Evolutionary conservation across 2,888 invertebrate genomes (phyloP).

Genomic region (Apoda limacodes): DNA sequence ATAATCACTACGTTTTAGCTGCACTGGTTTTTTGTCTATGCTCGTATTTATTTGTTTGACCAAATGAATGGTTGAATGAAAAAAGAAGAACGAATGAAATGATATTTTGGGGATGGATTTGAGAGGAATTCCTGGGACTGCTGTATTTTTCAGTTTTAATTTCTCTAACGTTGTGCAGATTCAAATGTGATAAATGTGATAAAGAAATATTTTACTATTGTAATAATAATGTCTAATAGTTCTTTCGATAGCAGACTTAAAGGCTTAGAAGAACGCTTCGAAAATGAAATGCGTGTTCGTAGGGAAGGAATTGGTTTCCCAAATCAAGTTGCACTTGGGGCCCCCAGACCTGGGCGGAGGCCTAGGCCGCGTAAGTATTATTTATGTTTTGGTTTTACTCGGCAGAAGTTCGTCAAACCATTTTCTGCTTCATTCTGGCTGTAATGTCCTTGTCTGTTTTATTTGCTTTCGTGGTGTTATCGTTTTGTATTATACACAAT

Average conservation of each 20-base stretch:
- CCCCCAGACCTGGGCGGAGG: conserved; percentile 67
- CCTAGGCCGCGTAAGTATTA: conserved; percentile 74
- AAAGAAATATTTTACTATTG: conserved; percentile 20
- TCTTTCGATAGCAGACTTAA: conserved; percentile 84
- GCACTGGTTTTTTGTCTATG: too few relatives aligned
- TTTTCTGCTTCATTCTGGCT: not conserved
- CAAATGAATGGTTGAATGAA: conserved; percentile 11
- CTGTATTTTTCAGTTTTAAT: conserved; percentile 46
- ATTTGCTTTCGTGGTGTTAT: not conserved
- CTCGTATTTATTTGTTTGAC: conserved; percentile 4
- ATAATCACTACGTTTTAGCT: too few relatives aligned
- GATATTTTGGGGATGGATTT: conserved; percentile 18
- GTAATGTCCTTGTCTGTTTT: not conserved
- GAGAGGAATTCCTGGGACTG: conserved; percentile 56
- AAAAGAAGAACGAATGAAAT: conserved; percentile 16
- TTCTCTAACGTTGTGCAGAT: conserved; percentile 56
- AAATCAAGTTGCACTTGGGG: conserved; percentile 65
- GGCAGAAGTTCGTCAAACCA: not conserved
- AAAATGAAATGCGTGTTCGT: conserved; percentile 72
- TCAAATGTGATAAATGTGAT: conserved; percentile 47
- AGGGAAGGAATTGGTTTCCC: conserved; percentile 72
- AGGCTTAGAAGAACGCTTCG: conserved; percentile 83
- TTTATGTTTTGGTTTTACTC: too few relatives aligned
- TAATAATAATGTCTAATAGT: conserved; percentile 75
- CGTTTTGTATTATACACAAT: too few relatives aligned